Evolutionary conservation across 2,113 vertebrate species (phyloP).

Genomic region (Anolis carolinensis): DNA sequence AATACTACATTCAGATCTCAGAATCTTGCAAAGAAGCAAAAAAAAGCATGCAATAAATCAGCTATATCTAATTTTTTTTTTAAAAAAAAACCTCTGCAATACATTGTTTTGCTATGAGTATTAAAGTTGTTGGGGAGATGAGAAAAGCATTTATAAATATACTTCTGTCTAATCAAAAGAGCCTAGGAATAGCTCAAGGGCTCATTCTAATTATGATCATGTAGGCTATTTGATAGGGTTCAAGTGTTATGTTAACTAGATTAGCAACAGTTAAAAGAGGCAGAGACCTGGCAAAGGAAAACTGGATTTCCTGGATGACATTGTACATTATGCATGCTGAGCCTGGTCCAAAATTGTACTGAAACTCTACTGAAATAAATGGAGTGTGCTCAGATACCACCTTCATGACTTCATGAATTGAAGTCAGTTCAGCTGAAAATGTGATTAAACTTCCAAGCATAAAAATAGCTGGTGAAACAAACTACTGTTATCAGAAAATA

Average conservation of each 20-base stretch:
- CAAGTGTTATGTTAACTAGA: conserved; percentile 34
- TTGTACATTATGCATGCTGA: conserved; percentile 16
- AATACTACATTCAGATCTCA: not conserved
- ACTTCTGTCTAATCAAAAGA: conserved; percentile 43
- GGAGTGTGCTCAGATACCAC: no score
- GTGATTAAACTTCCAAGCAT: conserved; percentile 27
- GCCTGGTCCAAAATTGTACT: not conserved
- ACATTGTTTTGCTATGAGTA: conserved; percentile 39
- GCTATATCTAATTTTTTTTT: not conserved
- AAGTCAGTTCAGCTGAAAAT: not conserved
- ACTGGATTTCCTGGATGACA: not conserved
- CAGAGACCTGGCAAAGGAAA: conserved; percentile 40
- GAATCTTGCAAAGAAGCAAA: conserved; percentile 14
- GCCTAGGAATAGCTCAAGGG: conserved; percentile 55
- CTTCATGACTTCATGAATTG: not conserved
- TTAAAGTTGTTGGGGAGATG: conserved; percentile 52
- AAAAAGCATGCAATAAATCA: not conserved
- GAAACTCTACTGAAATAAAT: not conserved
- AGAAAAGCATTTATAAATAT: conserved; percentile 67
- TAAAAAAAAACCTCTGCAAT: conserved; percentile 54
- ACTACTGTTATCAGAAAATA: not conserved
- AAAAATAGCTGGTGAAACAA: not conserved
- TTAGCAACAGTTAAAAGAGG: conserved; percentile 34
- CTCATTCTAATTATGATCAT: conserved; percentile 57
- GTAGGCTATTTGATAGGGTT: conserved; percentile 52